phyloP scores from a whole-genome alignment of 2,888 invertebrate genomes.

The Yponomeuta plumbellus region DNA sequence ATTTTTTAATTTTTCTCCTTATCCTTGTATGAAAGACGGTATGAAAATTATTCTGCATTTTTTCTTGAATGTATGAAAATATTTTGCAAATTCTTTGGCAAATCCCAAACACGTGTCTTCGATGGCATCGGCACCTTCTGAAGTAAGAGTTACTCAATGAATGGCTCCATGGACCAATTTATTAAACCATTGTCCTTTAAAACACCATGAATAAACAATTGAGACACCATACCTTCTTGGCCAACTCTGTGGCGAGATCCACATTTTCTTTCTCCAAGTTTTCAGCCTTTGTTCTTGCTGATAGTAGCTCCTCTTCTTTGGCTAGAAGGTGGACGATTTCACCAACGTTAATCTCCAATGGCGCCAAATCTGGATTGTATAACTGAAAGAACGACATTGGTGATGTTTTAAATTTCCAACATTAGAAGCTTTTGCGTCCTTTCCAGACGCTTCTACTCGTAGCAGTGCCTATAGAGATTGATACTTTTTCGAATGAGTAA shows the following conservation, averaged over 20 bases:
- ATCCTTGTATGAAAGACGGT: no score
- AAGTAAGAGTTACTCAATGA: neutral
- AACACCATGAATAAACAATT: neutral
- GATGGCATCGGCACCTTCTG: neutral
- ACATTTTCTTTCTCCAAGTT: conserved; percentile 92
- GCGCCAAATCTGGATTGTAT: conserved; percentile 90
- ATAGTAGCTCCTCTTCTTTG: conserved; percentile 94
- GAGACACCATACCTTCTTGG: conserved; percentile 79
- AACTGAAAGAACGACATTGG: conserved; percentile 38
- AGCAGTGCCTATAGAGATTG: no score
- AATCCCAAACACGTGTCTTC: no score
- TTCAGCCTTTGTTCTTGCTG: conserved; percentile 90
- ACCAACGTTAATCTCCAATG: conserved; percentile 92
- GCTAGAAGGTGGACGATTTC: conserved; percentile 93
- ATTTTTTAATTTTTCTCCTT: no score
- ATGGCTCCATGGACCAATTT: conserved; percentile 6
- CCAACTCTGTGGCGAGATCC: conserved; percentile 89
- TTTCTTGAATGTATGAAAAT: no score
- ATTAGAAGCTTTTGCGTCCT: no score
- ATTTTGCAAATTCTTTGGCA: no score
- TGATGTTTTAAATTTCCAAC: conserved; percentile 16
- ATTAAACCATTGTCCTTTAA: conserved; percentile 2
- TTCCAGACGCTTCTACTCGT: no score
- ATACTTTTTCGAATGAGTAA: no score
- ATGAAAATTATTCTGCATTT: no score